phyloP scores from a whole-genome alignment of 2,888 invertebrate species.

The Cataglyphis altisquamis region DNA sequence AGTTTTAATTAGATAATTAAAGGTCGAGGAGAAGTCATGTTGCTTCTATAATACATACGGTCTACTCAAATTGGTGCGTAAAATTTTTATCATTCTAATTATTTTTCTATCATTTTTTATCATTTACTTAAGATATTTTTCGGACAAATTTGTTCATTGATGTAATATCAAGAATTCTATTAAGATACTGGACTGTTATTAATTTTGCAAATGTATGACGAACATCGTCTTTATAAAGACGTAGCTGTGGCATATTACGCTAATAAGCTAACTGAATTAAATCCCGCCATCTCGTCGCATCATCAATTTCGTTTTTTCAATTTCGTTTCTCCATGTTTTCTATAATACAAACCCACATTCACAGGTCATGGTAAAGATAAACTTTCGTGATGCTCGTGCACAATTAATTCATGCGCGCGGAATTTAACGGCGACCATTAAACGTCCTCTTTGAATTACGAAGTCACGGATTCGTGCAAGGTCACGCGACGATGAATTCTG shows the following conservation, averaged over 20 bases:
- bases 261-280: background rate
- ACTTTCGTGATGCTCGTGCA: background rate
- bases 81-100: background rate
- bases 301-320: conserved; percentile 23
- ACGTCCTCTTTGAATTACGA: conserved; percentile 5
- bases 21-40: conserved; percentile 52
- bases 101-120: background rate
- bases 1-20: conserved; percentile 57
- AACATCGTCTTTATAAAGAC: conserved; percentile 2
- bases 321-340: background rate
- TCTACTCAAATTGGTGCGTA: background rate
- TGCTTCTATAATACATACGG: background rate
- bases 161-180: conserved; percentile 6
- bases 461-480: background rate
- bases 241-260: background rate
- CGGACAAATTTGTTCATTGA: background rate
- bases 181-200: background rate
- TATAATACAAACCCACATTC: conserved; percentile 49
- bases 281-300: background rate
- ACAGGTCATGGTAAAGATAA: background rate
- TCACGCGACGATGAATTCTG: background rate
- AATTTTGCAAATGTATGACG: conserved; percentile 9
- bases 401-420: background rate
- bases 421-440: conserved; percentile 6
- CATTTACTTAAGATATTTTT: background rate